A percentile compares a stretch with the other conserved stretches of the same genome.
These are phyloP conservation scores for Phylloscopus trochiloides DNA, from an alignment of 2,113 vertebrate genomes.

Conservation along the genomic window DNA sequence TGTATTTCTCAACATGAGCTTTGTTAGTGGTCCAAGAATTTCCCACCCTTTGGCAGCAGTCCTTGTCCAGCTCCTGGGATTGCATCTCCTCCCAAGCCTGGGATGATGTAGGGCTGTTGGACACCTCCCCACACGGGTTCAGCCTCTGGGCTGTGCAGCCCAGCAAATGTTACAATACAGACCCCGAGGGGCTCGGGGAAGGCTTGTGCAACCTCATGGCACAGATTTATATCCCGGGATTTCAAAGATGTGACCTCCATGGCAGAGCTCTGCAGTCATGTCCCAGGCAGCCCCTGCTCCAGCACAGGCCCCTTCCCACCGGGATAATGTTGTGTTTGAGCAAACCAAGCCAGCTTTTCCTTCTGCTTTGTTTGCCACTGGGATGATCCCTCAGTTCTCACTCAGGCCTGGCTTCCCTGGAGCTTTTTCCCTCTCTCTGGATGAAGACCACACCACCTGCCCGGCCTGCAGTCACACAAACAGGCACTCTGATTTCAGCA, in stretches of 20 bases:
- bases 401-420: not conserved
- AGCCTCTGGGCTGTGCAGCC: not conserved
- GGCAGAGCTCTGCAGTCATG: not conserved
- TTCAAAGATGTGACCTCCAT: not conserved
- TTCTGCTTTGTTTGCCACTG: not conserved
- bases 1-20: not conserved
- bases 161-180: not conserved
- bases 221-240: not conserved
- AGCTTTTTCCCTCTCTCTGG: not conserved
- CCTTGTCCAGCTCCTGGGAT: not conserved
- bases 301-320: not conserved
- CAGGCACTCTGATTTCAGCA: not conserved
- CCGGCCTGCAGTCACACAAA: fast-evolving
- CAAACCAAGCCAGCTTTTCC: not conserved
- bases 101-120: not conserved
- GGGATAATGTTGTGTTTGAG: not conserved
- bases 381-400: not conserved
- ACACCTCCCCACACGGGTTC: not conserved
- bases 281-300: not conserved
- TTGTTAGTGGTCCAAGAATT: not conserved
- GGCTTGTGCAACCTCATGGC: not conserved
- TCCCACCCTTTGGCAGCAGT: not conserved
- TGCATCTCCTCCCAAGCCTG: not conserved
- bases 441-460: fast-evolving
- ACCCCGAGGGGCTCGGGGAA: fast-evolving